Base-by-base conservation (phyloP, 2,797 vertebrate species). In the Discoglossus pictus region DNA sequence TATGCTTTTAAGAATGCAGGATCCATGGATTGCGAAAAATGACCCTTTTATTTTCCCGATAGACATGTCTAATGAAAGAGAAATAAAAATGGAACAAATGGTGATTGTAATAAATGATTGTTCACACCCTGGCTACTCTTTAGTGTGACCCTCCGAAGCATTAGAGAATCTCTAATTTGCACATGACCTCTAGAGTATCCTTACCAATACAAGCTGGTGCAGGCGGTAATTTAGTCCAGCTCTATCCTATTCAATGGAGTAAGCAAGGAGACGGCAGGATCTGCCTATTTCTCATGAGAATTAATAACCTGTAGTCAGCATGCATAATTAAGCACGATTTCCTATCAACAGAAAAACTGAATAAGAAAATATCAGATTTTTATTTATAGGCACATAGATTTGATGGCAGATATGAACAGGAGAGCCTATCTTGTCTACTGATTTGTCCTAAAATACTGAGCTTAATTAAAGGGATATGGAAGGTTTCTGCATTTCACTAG, bases 101-200 rank as follows among this genome's bases (percentile, higher is more conserved):
- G 27, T 21, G 11, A 47, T 24, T n/a, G 10, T 47, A 11, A n/a
- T n/a, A 21, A 47, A 21, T 10, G 8, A 47, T 21, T 47, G 10
- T 9, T 2, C 17, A 23, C 11, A 44, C 42, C 42, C 20, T 18
- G 8, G 44, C 18, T 13, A 21, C 17, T 47, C 44, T 47, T 47
- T 7, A 13, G 16, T 15, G 56, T 46, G 56, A 31, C 27, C 25
- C 23, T 10, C 39, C 46, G n/a, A n/a, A 40, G 20, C 60, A 16
- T 16, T 23, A 13, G 35, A 21, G 23, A 39, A 62, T 62, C 46
- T 50, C 21, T 61, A n/a, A 62, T 62, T 40, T 51, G 60, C 35
- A 51, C 50, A 62, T 18, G 60, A 62, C 60, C 60, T 51, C 60
- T 36, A 40, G 8, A 40, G 36, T 36, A 24, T 62, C 60, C 60